Base-by-base conservation (phyloP, 1,140 invertebrate species). In the Pogonognathellus flavescens region DNA sequence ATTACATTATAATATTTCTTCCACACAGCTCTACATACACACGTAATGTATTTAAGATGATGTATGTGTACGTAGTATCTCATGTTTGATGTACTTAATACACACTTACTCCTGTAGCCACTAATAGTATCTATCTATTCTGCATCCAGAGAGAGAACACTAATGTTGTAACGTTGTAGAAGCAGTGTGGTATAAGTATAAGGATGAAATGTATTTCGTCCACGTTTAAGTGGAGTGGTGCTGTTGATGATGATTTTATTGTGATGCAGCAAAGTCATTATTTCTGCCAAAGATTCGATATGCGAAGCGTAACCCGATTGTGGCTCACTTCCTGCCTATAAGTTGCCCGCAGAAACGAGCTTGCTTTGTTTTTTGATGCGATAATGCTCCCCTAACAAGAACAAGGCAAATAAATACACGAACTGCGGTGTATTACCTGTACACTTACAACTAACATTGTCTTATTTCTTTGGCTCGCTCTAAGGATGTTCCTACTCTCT, bases 201-300 rank as follows among this genome's bases (percentile, higher is more conserved):
- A 22, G 11, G 18, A 1, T 41, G 25, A 66, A 66, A 66, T 66
- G 62, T 41, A 41, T 11, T 49, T 52, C 20, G 31, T 66, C 52
- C 31, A 80, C 22, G 49, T 80, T 80, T 80, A 50, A 50, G 20
- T 55, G 76, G 25, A 66, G 62, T 66, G 62, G 18, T 66, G 62
- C 25, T 66, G 25, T 20, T 25, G 70, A 59, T 84, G 84, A 84
- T 80, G 55, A 66, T 66, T 31, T 25, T 66, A 66, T 66, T 66
- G 62, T 66, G 62, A 66, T 22, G 62, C 52, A 85, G 50, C 62
- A 76, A 53, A 76, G 66, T 86, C 80, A 86, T 86, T 86, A 86
- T 86, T 86, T 83, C 85, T 60, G 80, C 85, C 85, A 86, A 72
- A 55, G 85, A 85, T 57, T 72, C 41, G 25, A 76, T 83, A 86